Base-by-base conservation (phyloP, 2,888 invertebrate species). In the Ecliptopera silaceata region DNA sequence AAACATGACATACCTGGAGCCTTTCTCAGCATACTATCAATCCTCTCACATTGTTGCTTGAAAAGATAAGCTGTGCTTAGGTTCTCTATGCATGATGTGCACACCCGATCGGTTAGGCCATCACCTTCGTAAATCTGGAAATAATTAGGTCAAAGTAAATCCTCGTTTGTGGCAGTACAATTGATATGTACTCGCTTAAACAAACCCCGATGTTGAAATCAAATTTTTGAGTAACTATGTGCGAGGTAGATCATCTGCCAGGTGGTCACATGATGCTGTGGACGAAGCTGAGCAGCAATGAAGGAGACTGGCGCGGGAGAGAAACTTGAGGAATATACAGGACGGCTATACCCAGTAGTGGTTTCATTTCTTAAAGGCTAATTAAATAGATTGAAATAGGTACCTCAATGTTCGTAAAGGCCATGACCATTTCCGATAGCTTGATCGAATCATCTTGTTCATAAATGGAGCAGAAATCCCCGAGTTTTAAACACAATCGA, bases 341-440 rank as follows among this genome's bases (percentile, higher is more conserved):
- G n/a, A n/a, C n/a, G n/a, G n/a, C n/a, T n/a, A n/a, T n/a, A n/a
- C n/a, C n/a, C n/a, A n/a, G n/a, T n/a, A n/a, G n/a, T n/a, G n/a
- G n/a, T n/a, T n/a, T n/a, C n/a, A n/a, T n/a, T n/a, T n/a, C n/a
- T n/a, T n/a, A n/a, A n/a, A n/a, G 26, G 6, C 26, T 26, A 1
- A 26, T 26, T 4, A 8, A 26, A 8, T 26, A 5, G 6, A 4
- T 26, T 8, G 8, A n/a, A n/a, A 8, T 26, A 26, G 22, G 6
- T 73, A 90, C 90, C 67, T 84, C 78, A 57, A 91, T 75, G 61
- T 79, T 81, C 17, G 87, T 81, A 74, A 90, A 89, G 34, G 89
- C 80, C 91, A 90, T 91, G 55, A 90, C 89, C 91, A 91, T 91
- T 51, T 90, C 90, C 5, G 90, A 90, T 58, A 91, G 69, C 61